Evolutionary conservation across 2,113 vertebrate genomes (phyloP), one percentile per base, ranked within the genome.

Genomic region (Herpetotheres cachinnans): DNA sequence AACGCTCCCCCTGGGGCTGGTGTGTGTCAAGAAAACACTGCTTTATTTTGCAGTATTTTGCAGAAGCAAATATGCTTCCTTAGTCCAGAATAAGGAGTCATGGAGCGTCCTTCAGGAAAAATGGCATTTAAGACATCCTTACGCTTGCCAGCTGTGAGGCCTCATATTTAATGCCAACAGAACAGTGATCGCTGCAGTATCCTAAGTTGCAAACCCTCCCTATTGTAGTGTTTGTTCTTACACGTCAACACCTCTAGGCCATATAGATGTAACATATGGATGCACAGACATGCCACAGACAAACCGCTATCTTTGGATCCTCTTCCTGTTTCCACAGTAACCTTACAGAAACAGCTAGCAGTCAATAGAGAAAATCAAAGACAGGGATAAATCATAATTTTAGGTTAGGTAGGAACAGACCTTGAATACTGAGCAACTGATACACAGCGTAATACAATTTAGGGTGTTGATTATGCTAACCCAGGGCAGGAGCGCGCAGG

Each of bases 331-430:
- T 97, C 88, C 95, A 97, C 94, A 95, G 92, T 92, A 97, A 97
- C 94, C 91, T 95, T 92, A 88, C 58, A 93, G 89, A 96, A 91
- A 77, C 80, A 93, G 79, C 85, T 36, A 92, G 80, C 84, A 96
- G 98, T 97, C 93, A 94, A 95, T 91, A 95, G 85, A 95, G 83
- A 97, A 97, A 97, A 98, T 95, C 89, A 94, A 96, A 97, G 58
- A 63, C 84, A 96, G 49, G 72, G 92, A 93, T 96, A 97, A 98
- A 95, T 97, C 86, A 97, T 95, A 96, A 97, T 97, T 97, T 97
- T 96, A 91, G 86, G 90, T 97, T 97, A 97, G 55, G 80, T 66
- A 95, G 70, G 74, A 96, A 44, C 95, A 93, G 80, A 26, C 47
- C 86, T 96, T 92, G 98, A 97, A 97, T 98, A 95, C 93, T 77